Evolutionary conservation across 2,797 vertebrate genomes (phyloP).

Genomic region (Dromococcyx pavoninus): DNA sequence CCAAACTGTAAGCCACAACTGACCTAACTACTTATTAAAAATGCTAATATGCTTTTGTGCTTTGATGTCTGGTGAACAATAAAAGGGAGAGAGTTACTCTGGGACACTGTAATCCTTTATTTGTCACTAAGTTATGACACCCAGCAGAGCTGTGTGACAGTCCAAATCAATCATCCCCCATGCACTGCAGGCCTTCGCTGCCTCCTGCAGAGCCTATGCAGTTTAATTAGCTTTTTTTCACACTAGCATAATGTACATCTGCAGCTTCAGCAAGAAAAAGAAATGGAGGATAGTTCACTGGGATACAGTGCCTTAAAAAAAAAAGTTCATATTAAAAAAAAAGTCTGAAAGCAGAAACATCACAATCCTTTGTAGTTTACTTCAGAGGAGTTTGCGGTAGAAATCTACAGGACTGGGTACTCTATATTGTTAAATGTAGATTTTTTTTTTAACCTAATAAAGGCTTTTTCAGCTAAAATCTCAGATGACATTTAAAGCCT

Average conservation of each 20-base stretch:
- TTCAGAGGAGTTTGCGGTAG: slow-evolving; percentile 63
- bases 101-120: slow-evolving; percentile 90
- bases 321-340: slow-evolving; percentile 71
- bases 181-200: slow-evolving; percentile 78
- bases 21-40: slow-evolving; percentile 89
- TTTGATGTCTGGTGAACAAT: slow-evolving; percentile 93
- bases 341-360: slow-evolving; percentile 73
- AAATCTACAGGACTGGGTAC: slow-evolving; percentile 58
- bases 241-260: slow-evolving; percentile 74
- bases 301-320: slow-evolving; percentile 62
- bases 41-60: slow-evolving; percentile 87
- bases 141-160: slow-evolving; percentile 91
- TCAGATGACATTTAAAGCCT: slow-evolving; percentile 60
- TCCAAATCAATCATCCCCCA: slow-evolving; percentile 89
- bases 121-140: slow-evolving; percentile 87
- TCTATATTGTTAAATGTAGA: slow-evolving; percentile 64
- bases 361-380: slow-evolving; percentile 76
- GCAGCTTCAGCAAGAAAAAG: slow-evolving; percentile 80
- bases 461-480: slow-evolving; percentile 44
- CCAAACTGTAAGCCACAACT: slow-evolving; percentile 73
- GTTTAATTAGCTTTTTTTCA: slow-evolving; percentile 90
- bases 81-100: slow-evolving; percentile 81
- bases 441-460: slow-evolving; percentile 45
- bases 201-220: slow-evolving; percentile 81
- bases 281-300: slow-evolving; percentile 67